These are phyloP conservation scores for Botia almorhae DNA, from an alignment of 2,797 vertebrate genomes.

Conservation along the genomic window DNA sequence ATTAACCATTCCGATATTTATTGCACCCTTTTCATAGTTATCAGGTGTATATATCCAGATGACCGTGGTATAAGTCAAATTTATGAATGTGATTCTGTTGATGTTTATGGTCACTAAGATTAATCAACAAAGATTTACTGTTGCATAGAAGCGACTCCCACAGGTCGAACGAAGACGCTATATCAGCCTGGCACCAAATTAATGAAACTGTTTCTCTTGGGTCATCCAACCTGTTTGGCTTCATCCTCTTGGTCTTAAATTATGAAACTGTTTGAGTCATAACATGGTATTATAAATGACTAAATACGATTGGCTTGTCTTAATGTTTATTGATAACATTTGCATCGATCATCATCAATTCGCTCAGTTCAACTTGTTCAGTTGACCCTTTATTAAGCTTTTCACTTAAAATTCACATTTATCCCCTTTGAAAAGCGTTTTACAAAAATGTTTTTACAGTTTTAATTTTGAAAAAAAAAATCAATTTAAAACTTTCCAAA, in stretches of 20 bases:
- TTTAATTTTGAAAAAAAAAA: no score
- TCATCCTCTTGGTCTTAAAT: not conserved
- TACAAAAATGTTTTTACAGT: no score
- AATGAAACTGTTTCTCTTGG: constrained; percentile 49
- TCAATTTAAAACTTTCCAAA: no score
- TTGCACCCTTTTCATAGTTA: not conserved
- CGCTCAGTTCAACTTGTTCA: not conserved
- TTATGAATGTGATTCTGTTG: constrained; percentile 46
- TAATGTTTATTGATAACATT: no score
- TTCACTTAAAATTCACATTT: no score
- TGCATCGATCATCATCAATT: not conserved
- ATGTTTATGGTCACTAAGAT: constrained; percentile 43
- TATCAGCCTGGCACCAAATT: constrained; percentile 37
- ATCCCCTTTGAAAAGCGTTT: no score
- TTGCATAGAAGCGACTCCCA: constrained; percentile 46
- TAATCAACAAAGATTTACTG: constrained; percentile 26
- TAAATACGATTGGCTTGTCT: not conserved
- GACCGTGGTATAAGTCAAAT: not conserved
- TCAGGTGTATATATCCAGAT: not conserved
- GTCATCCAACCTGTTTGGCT: constrained; percentile 16
- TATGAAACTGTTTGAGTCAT: not conserved
- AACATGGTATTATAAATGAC: not conserved
- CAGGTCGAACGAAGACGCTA: constrained; percentile 46
- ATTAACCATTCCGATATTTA: no score
- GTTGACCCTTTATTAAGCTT: not conserved